Conservation (phyloP, 2,888 invertebrate species). For the Ametastegia equiseti region DNA sequence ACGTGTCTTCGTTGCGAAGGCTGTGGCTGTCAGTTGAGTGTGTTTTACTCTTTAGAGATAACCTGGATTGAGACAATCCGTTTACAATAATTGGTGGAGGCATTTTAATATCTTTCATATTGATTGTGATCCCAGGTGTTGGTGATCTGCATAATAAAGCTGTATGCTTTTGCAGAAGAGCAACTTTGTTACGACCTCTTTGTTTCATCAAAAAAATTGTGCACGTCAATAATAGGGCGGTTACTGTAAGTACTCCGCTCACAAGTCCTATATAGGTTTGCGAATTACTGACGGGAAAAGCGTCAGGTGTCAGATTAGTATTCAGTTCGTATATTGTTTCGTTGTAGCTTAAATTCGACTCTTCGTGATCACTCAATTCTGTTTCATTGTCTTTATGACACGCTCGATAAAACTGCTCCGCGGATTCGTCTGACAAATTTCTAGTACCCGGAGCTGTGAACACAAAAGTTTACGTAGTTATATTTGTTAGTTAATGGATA, state of each 20-base stretch:
- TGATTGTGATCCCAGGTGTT: conserved; percentile 79
- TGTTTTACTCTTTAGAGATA: conserved; percentile 75
- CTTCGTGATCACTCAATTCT: conserved; percentile 46
- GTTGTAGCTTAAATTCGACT: conserved; percentile 56
- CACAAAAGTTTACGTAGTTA: neutral
- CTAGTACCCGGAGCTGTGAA: conserved; percentile 56
- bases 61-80: conserved; percentile 77
- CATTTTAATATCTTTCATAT: conserved; percentile 80
- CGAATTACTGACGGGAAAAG: conserved; percentile 80
- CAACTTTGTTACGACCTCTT: conserved; percentile 82
- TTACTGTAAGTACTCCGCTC: conserved; percentile 83
- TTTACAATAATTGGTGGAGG: conserved; percentile 79
- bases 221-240: conserved; percentile 82
- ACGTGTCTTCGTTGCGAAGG: conserved; percentile 73
- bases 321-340: conserved; percentile 65
- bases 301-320: conserved; percentile 77
- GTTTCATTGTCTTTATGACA: conserved; percentile 55
- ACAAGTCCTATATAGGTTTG: conserved; percentile 77
- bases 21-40: conserved; percentile 62
- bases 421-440: conserved; percentile 55
- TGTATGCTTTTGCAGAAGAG: conserved; percentile 81
- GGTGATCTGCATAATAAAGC: conserved; percentile 79
- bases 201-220: conserved; percentile 82
- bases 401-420: conserved; percentile 52
- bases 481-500: neutral